Evolutionary conservation across 2,113 vertebrate genomes (phyloP).

Genomic region (Macaca mulatta): DNA sequence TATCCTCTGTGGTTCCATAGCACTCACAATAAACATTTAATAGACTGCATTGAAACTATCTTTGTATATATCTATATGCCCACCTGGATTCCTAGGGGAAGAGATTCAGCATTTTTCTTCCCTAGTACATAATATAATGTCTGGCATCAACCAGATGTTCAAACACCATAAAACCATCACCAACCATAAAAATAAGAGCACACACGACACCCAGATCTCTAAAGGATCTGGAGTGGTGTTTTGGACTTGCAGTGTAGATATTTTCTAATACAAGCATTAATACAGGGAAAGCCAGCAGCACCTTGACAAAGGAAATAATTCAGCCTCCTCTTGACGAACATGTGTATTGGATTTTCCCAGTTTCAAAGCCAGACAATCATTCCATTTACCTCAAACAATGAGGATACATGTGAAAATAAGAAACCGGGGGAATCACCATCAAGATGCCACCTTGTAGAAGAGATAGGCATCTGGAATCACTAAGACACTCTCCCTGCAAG

Average conservation of each 20-base stretch:
- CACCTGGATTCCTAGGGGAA: no score
- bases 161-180: background rate
- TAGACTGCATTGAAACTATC: rapidly evolving
- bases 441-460: no score
- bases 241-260: background rate
- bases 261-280: background rate
- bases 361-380: background rate
- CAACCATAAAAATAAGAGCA: background rate
- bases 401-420: background rate
- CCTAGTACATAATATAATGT: no score
- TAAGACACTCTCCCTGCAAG: rapidly evolving
- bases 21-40: rapidly evolving
- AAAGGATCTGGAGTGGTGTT: background rate
- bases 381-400: no score
- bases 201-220: rapidly evolving
- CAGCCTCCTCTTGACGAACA: background rate
- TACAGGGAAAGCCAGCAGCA: background rate
- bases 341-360: background rate
- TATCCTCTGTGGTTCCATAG: no score
- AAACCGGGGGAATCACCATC: rapidly evolving
- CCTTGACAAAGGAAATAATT: no score
- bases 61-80: rapidly evolving
- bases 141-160: background rate
- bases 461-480: background rate
- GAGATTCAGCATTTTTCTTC: background rate